A percentile compares a stretch with the other conserved stretches of the same genome.
Conservation (phyloP, 2,888 invertebrate genomes). For the Drosophila recens region DNA sequence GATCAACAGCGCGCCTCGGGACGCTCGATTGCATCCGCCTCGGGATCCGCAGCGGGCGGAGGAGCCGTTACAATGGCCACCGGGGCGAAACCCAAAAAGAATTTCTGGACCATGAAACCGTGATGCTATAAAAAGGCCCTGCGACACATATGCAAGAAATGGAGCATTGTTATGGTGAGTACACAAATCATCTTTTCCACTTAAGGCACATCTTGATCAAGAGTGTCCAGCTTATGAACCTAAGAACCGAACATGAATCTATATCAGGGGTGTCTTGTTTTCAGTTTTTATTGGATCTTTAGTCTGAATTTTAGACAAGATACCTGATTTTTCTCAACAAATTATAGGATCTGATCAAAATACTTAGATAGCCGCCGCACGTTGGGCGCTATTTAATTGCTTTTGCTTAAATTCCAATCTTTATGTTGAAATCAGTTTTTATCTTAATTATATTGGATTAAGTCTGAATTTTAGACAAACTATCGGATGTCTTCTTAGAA, state of each 20-base stretch:
- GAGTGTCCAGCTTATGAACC: background rate
- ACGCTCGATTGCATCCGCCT: conserved; percentile 71
- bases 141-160: conserved; percentile 82
- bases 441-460: background rate
- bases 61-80: conserved; percentile 53
- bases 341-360: no score
- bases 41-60: conserved; percentile 13
- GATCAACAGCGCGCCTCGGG: conserved; percentile 83
- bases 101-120: conserved; percentile 85
- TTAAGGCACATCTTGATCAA: background rate
- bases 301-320: no score
- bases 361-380: background rate
- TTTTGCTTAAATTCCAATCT: no score
- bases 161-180: conserved; percentile 85
- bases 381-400: background rate
- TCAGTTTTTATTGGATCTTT: no score
- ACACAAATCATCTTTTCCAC: background rate
- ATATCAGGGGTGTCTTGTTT: no score
- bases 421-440: background rate
- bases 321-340: no score
- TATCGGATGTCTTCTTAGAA: no score
- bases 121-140: conserved; percentile 84
- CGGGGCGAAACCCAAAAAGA: conserved; percentile 85
- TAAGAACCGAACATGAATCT: no score
- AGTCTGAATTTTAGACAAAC: no score